These are phyloP conservation scores for Cosmia trapezina DNA, from an alignment of 2,888 invertebrate genomes.

Conservation along the genomic window DNA sequence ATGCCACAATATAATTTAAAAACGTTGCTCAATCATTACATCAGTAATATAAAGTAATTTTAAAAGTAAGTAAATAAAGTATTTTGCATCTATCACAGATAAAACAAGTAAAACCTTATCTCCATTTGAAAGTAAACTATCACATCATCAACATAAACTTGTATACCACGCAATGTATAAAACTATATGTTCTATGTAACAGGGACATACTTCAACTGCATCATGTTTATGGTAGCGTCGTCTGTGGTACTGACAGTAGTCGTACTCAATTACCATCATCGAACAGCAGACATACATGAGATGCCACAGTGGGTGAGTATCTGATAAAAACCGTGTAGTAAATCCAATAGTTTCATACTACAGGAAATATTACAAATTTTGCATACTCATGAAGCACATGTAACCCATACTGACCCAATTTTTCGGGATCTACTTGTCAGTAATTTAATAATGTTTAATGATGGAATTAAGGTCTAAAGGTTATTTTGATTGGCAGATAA, in stretches of 20 bases:
- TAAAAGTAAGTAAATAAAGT: background rate
- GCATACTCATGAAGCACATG: no score
- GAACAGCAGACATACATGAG: conserved; percentile 98
- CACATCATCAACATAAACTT: conserved; percentile 10
- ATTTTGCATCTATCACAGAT: background rate
- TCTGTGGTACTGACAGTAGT: conserved; percentile 99
- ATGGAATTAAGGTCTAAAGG: background rate
- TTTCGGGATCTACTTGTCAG: background rate
- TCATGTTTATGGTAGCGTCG: conserved; percentile 99
- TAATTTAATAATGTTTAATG: background rate
- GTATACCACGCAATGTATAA: conserved; percentile 13
- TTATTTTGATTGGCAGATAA: conserved; percentile 92
- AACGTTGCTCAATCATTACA: background rate
- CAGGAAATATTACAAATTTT: background rate
- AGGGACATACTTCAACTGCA: conserved; percentile 99
- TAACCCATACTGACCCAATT: background rate
- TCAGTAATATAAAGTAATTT: background rate
- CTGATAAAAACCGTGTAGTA: background rate
- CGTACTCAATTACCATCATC: conserved; percentile 99
- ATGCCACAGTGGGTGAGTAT: conserved; percentile 98
- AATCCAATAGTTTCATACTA: background rate
- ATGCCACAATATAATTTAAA: background rate
- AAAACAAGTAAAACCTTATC: background rate
- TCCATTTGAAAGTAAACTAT: background rate
- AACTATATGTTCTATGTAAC: conserved; percentile 75